Evolutionary conservation across 2,888 invertebrate species (phyloP).

Genomic region (Ischnus inquisitorius): DNA sequence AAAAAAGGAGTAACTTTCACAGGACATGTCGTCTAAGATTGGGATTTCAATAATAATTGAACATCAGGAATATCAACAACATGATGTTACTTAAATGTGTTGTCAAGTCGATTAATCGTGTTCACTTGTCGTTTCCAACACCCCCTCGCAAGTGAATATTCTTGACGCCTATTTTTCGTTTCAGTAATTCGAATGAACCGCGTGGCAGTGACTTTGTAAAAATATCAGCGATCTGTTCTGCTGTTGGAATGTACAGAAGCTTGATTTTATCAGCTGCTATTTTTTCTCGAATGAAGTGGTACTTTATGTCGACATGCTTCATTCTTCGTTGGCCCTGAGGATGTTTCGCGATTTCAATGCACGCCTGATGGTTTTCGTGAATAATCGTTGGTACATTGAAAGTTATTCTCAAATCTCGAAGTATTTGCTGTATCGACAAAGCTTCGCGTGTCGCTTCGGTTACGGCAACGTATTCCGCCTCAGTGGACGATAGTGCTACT

Average conservation of each 20-base stretch:
- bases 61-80: no score
- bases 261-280: constrained; percentile 31
- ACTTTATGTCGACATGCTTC: constrained; percentile 31
- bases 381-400: neutral
- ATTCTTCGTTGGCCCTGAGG: constrained; percentile 4
- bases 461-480: constrained; percentile 26
- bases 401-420: neutral
- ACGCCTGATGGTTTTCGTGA: neutral
- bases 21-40: no score
- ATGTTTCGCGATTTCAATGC: constrained; percentile 7
- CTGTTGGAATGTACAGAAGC: constrained; percentile 41
- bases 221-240: constrained; percentile 38
- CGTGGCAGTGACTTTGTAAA: constrained; percentile 25
- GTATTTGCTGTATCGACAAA: constrained; percentile 12
- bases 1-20: no score
- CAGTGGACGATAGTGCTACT: constrained; percentile 49
- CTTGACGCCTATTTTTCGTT: no score
- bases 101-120: no score
- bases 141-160: no score
- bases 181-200: no score
- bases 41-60: no score
- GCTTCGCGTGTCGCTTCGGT: constrained; percentile 14
- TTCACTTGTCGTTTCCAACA: no score
- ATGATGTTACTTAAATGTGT: no score
- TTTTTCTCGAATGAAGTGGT: constrained; percentile 35